Evolutionary conservation across 2,888 invertebrate genomes (phyloP), one percentile per base, ranked within the genome.

Genomic region (Leptinotarsa haldemani): DNA sequence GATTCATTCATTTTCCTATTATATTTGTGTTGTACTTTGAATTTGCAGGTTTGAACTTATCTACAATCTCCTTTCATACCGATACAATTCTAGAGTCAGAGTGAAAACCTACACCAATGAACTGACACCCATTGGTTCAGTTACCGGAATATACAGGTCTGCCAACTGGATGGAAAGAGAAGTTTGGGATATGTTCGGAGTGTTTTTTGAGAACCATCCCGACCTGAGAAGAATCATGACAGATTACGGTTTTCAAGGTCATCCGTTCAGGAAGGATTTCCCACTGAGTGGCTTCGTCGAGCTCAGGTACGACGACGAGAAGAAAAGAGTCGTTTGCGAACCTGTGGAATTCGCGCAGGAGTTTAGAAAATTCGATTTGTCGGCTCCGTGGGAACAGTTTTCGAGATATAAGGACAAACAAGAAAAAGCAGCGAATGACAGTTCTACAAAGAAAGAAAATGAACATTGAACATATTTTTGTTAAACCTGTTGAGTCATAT

Each of bases 31-130:
- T 40, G 9, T 9, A 40, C 18, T 18, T 18, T 18, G 12, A 2
- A 16, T 61, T 61, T 40, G 3, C 40, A 61, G 61, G 61, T 99
- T 99, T 88, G 99, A 99, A 90, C 93, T 94, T 82, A 78, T 99
- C 69, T 99, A 99, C 88, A 96, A 96, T 84, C 87, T 99, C 61
- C 89, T 98, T 40, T 99, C 98, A 0, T 86, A 98, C 71, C 93
- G 96, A 12, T 99, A 92, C 87, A 98, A 98, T 85, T 91, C 96
- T 1, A 92, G 99, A 73, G 94, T 99, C 81, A 92, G 97, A 74
- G 97, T 99, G 0, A 98, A 97, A 88, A 98, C 98, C 0, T 99
- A 99, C 88, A 97, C 99, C 0, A 99, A 99, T 88, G 99, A 99
- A 86, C 88, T 99, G 81, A 95, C 97, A 0, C 97, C 98, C 0